Percentiles rank a stretch among this genome's conserved stretches.
phyloP scores from a whole-genome alignment of 2,797 vertebrate species.

The Selene dorsalis region DNA sequence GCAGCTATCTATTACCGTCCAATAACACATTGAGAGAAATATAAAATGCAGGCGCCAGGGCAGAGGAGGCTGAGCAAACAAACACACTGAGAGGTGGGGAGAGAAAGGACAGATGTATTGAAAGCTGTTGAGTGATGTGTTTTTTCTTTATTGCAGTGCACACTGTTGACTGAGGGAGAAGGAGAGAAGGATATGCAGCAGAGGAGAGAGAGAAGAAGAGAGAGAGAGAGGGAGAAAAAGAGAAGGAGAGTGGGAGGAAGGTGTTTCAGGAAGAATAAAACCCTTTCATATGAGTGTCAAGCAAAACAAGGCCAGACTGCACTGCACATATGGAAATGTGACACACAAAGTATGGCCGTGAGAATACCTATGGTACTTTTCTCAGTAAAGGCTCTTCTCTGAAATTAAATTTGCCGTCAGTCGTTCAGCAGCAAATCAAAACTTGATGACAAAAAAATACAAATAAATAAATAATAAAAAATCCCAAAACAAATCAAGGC shows the following conservation, averaged over 20 bases:
- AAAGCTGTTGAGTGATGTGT: conserved; percentile 74
- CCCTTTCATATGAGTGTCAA: conserved; percentile 41
- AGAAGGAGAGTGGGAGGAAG: conserved; percentile 17
- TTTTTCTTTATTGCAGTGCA: conserved; percentile 62
- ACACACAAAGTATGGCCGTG: conserved; percentile 22
- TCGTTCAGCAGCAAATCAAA: conserved; percentile 5
- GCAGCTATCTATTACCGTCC: conserved; percentile 71
- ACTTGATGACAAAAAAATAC: conserved; percentile 1
- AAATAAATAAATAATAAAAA: background rate
- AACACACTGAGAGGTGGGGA: conserved; percentile 56
- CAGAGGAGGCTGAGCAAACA: conserved; percentile 73
- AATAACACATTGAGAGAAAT: conserved; percentile 55
- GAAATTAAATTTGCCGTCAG: conserved; percentile 3
- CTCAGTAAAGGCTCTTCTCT: conserved; percentile 1
- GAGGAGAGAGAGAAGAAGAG: conserved; percentile 22
- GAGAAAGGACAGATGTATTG: conserved; percentile 65
- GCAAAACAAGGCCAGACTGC: conserved; percentile 45
- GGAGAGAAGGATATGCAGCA: conserved; percentile 32
- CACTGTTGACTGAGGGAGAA: conserved; percentile 52
- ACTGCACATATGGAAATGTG: conserved; percentile 33
- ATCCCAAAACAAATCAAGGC: conserved; percentile 26
- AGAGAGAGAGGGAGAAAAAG: conserved; percentile 17
- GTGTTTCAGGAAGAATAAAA: conserved; percentile 41
- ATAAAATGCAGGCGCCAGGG: conserved; percentile 57
- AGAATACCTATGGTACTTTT: conserved; percentile 19